These are phyloP conservation scores for Shinisaurus crocodilurus DNA, from an alignment of 2,113 vertebrate genomes.

Conservation along the genomic window DNA sequence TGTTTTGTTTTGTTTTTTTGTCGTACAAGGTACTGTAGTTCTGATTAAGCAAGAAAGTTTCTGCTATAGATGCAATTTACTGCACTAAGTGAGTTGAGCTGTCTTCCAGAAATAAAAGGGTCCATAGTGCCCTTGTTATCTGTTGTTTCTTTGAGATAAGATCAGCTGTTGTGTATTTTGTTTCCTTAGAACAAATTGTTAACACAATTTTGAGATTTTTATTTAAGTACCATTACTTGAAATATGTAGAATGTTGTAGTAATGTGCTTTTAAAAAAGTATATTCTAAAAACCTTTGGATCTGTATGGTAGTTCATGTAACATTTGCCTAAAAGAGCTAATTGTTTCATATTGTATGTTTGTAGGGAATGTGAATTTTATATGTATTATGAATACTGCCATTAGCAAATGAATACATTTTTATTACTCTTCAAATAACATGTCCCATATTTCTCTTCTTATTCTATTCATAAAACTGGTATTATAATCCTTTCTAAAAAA, in stretches of 20 bases:
- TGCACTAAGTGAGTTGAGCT: not conserved
- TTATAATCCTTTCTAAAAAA: not conserved
- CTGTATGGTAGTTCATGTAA: not conserved
- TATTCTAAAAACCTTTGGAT: not conserved
- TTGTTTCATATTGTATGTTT: not conserved
- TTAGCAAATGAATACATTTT: not conserved
- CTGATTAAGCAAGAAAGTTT: conserved; percentile 70
- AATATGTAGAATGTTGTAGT: not conserved
- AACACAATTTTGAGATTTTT: not conserved
- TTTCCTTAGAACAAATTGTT: not conserved
- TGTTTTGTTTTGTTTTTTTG: conserved; percentile 9
- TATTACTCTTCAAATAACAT: not conserved
- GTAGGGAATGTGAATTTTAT: not conserved
- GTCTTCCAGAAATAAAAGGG: not conserved
- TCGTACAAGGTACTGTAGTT: conserved; percentile 50
- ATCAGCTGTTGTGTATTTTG: not conserved
- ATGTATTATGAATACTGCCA: not conserved
- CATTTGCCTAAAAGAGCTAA: not conserved
- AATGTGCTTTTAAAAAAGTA: not conserved
- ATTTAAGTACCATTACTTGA: not conserved
- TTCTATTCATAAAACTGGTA: not conserved
- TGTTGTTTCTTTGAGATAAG: not conserved
- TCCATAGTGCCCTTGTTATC: not conserved
- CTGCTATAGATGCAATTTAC: conserved; percentile 13
- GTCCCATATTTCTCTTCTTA: not conserved